phyloP scores from a whole-genome alignment of 2,888 invertebrate species.

The Caenorhabditis wallacei region DNA sequence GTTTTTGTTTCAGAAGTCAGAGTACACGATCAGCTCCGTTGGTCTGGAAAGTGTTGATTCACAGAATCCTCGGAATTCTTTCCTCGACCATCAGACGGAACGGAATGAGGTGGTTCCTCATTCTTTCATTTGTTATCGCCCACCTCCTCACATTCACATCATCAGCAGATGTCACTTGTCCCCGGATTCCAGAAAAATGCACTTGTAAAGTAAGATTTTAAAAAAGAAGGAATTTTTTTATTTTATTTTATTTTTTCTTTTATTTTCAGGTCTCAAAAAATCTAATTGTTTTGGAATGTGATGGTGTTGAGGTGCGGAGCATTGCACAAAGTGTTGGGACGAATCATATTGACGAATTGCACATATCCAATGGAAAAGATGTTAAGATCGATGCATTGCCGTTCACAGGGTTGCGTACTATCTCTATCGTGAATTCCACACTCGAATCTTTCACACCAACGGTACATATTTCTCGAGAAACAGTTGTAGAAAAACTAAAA shows the following conservation, averaged over 20 bases:
- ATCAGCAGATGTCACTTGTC: constrained; percentile 35
- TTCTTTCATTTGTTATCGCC: constrained; percentile 3
- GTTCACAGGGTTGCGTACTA: constrained; percentile 45
- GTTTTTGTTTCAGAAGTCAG: constrained; percentile 20
- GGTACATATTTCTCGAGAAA: constrained; percentile 17
- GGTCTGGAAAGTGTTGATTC: constrained; percentile 7
- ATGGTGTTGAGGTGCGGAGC: constrained; percentile 20
- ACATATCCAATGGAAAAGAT: constrained; percentile 48
- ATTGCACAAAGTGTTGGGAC: constrained; percentile 60
- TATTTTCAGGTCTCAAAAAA: constrained; percentile 37
- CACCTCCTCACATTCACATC: constrained; percentile 8
- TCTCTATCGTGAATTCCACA: constrained; percentile 45
- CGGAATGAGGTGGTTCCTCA: constrained; percentile 43
- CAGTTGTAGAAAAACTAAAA: not conserved
- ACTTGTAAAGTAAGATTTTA: constrained; percentile 43
- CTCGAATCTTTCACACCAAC: constrained; percentile 30
- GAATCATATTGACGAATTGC: constrained; percentile 62
- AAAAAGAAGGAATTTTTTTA: not conserved
- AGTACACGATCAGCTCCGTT: constrained; percentile 30
- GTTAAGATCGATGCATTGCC: constrained; percentile 49
- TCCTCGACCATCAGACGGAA: constrained; percentile 42
- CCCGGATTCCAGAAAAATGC: constrained; percentile 32
- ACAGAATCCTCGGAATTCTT: not conserved
- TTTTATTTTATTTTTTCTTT: no score
- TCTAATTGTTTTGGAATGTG: constrained; percentile 38